Percentiles rank a stretch among this genome's conserved stretches.
Conservation (phyloP, 1,140 invertebrate species). For the Danaus plexippus region DNA sequence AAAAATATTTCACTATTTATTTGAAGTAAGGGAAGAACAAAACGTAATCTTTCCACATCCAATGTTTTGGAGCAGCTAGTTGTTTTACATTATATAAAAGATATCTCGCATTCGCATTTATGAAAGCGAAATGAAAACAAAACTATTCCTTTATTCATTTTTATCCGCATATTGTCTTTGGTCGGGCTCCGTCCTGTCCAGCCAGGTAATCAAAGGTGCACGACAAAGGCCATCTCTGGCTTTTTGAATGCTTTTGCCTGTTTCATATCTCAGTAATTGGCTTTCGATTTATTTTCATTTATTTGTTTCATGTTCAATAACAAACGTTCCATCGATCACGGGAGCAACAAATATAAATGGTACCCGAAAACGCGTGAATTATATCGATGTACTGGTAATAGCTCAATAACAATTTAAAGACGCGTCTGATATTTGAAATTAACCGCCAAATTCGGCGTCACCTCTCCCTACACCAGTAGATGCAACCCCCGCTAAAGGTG, state of each 20-base stretch:
- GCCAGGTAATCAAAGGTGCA: conserved; percentile 54
- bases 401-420: conserved; percentile 6
- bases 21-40: conserved; percentile 16
- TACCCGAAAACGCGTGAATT: neutral
- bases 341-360: neutral
- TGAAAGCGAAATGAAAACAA: conserved; percentile 37
- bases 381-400: neutral
- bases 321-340: conserved; percentile 1
- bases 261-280: conserved; percentile 57
- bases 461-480: conserved; percentile 33
- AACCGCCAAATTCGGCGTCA: conserved; percentile 53
- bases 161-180: conserved; percentile 46
- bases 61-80: conserved; percentile 14
- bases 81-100: conserved; percentile 27
- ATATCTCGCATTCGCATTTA: conserved; percentile 26
- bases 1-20: neutral
- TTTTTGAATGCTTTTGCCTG: conserved; percentile 48
- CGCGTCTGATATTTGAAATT: conserved; percentile 49
- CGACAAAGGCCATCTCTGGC: conserved; percentile 48
- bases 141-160: conserved; percentile 44
- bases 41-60: conserved; percentile 17
- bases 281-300: conserved; percentile 48
- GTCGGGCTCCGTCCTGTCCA: conserved; percentile 29
- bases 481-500: conserved; percentile 62
- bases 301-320: conserved; percentile 25